phyloP scores from a whole-genome alignment of 2,888 invertebrate genomes.

The Thelaira solivaga region DNA sequence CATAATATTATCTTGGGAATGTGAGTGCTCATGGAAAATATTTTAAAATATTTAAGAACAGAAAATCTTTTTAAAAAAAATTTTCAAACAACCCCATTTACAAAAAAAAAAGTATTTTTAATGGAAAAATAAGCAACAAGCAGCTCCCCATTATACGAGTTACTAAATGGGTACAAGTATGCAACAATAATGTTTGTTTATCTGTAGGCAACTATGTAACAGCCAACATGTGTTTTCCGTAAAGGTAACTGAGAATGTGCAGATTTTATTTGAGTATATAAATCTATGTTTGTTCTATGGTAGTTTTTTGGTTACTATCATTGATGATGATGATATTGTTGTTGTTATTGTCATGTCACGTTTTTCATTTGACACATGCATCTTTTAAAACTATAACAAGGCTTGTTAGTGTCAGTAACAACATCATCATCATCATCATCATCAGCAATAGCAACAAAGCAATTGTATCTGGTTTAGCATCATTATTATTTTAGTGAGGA shows the following conservation, averaged over 20 bases:
- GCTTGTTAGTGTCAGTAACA: constrained; percentile 61
- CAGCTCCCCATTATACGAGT: neutral
- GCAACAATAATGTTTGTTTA: neutral
- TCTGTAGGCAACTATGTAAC: neutral
- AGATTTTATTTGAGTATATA: constrained; percentile 33
- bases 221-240: neutral
- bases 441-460: constrained; percentile 12
- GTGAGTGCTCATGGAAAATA: no score
- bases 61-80: no score
- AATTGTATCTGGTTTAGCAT: constrained; percentile 10
- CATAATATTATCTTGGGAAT: no score
- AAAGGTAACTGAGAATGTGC: neutral
- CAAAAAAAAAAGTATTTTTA: neutral
- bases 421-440: constrained; percentile 9
- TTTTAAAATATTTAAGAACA: no score
- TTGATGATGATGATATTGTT: neutral
- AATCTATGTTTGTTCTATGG: constrained; percentile 40
- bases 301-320: constrained; percentile 15
- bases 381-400: constrained; percentile 61
- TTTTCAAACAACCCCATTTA: neutral
- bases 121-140: neutral
- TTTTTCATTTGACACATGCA: constrained; percentile 63
- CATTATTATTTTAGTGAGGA: constrained; percentile 29
- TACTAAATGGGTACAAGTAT: neutral
- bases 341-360: constrained; percentile 58